Evolutionary conservation across 2,888 invertebrate species (phyloP).

Genomic region (Synanthedon myopaeformis): DNA sequence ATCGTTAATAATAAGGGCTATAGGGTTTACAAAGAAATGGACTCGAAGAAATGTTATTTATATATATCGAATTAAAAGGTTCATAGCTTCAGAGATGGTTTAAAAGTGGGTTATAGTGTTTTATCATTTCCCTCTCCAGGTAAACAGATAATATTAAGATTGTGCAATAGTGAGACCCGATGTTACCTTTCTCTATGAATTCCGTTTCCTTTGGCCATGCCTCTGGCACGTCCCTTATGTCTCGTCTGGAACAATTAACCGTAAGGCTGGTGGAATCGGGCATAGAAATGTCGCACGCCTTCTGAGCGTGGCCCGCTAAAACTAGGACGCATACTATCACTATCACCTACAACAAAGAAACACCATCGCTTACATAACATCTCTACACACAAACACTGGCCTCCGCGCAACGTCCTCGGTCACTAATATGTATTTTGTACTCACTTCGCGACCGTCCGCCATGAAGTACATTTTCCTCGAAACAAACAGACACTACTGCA

Average conservation of each 20-base stretch:
- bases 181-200: constrained; percentile 46
- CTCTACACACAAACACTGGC: constrained; percentile 31
- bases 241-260: constrained; percentile 53
- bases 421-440: constrained; percentile 19
- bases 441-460: constrained; percentile 38
- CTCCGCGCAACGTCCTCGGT: constrained; percentile 13
- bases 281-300: constrained; percentile 41
- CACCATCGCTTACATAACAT: constrained; percentile 8
- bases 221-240: constrained; percentile 35
- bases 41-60: no score
- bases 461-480: constrained; percentile 50
- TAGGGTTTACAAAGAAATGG: no score
- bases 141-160: no score
- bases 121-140: no score
- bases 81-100: no score
- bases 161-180: neutral
- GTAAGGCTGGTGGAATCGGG: constrained; percentile 43
- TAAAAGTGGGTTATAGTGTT: no score
- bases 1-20: no score
- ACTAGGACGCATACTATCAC: constrained; percentile 52
- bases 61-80: no score
- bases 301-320: constrained; percentile 29
- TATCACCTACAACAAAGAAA: constrained; percentile 63
- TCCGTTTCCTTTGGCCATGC: constrained; percentile 44
- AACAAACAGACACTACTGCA: constrained; percentile 44